Base-by-base conservation (phyloP, 2,113 vertebrate genomes). In the Xiphias gladius region DNA sequence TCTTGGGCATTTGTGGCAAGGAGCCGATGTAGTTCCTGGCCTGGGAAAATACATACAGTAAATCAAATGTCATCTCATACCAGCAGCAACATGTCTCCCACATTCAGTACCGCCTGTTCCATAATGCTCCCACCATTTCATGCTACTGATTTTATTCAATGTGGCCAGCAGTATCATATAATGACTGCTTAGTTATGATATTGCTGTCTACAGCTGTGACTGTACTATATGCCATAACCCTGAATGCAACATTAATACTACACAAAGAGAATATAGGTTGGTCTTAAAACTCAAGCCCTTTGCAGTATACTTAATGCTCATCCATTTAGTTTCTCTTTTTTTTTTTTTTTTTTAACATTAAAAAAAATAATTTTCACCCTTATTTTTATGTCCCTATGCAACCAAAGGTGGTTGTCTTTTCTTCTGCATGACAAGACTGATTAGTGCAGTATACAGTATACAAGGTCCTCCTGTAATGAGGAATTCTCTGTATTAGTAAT, bases 11-110 rank as follows among this genome's bases (percentile, higher is more conserved):
- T 58, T 97, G 94, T 85, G 97, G 95, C 91, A 99, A 93, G 62
- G 98, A 99, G 93, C 96, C 96, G 82, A 99, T 98, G 89, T 99
- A 99, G 94, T 98, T 99, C 90, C 98, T 96, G 72, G 98, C 98
- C 98, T 99, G 94, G 7, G 54, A 92, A 89, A 79, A 82, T 30
- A 76, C n/a, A 76, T 6, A 58, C 3, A 83, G 20, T 59, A 61
- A 66, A 70, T 3, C 65, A 79, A 78, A 84, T 5, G 63, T 85
- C 43, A 76, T 39, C 28, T 54, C 28, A 57, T 9, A 81, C 76
- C 0, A 68, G 73, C 48, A 64, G 37, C 30, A 77, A 86, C 74
- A 79, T 17, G 71, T 74, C 11, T 4, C 10, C 17, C 13, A 66
- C 66, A 59, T 68, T 76, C 67, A 70, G 9, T 4, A 14, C 22